Percentiles rank a stretch among this genome's conserved stretches.
Evolutionary conservation across 2,888 invertebrate genomes (phyloP).

Genomic region (Scelioninae gen. 2): DNA sequence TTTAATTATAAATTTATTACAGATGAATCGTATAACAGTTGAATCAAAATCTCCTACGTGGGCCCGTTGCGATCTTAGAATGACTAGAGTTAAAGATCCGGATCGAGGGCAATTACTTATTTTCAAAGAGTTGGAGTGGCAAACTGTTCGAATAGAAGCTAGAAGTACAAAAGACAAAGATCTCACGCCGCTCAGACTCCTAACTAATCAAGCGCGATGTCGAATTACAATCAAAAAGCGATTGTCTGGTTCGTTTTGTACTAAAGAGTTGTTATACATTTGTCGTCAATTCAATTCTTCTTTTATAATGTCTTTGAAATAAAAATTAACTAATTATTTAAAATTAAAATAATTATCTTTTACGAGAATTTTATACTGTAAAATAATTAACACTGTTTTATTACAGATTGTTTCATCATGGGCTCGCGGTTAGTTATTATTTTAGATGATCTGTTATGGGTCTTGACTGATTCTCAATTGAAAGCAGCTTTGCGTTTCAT

Average conservation of each 20-base stretch:
- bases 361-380: neutral
- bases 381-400: constrained; percentile 8
- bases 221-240: constrained; percentile 97
- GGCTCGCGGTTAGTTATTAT: constrained; percentile 94
- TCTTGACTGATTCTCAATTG: constrained; percentile 95
- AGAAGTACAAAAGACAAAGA: constrained; percentile 86
- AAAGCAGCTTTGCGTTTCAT: constrained; percentile 94
- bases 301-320: too few relatives aligned
- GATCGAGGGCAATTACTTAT: constrained; percentile 92
- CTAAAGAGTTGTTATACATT: too few relatives aligned
- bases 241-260: constrained; percentile 82
- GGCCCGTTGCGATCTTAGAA: constrained; percentile 89
- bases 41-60: constrained; percentile 96
- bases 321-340: too few relatives aligned
- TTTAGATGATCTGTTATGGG: constrained; percentile 97
- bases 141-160: constrained; percentile 96
- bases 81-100: constrained; percentile 93
- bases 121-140: constrained; percentile 98
- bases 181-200: constrained; percentile 91
- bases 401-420: constrained; percentile 92
- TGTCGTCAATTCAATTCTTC: too few relatives aligned
- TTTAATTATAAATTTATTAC: constrained; percentile 64
- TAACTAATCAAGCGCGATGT: constrained; percentile 96
- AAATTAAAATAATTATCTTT: neutral
- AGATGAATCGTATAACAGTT: constrained; percentile 94